Percentiles rank a stretch among this genome's conserved stretches.
Conservation (phyloP, 2,113 vertebrate genomes). For the Craseonycteris thonglongyai region DNA sequence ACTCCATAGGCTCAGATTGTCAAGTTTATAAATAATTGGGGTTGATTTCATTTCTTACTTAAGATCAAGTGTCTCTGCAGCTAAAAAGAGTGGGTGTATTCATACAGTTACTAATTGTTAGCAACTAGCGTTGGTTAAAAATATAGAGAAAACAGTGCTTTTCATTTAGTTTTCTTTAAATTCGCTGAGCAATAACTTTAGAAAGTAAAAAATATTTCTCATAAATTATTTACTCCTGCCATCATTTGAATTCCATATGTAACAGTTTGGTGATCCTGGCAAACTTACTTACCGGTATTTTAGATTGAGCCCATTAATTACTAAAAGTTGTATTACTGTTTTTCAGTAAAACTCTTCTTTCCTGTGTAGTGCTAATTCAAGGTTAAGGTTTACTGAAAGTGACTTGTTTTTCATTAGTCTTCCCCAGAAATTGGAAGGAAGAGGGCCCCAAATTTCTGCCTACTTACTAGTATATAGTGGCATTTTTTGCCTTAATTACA, state of each 20-base stretch:
- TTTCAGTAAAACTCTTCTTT: background rate
- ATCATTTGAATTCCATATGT: background rate
- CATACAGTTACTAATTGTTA: constrained; percentile 1
- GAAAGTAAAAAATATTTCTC: background rate
- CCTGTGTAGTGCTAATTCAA: background rate
- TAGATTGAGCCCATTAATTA: background rate
- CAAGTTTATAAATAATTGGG: background rate
- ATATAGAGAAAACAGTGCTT: background rate
- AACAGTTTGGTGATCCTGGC: background rate
- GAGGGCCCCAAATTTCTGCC: background rate
- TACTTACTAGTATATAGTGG: background rate
- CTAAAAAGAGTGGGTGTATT: constrained; percentile 15
- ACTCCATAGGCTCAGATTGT: background rate
- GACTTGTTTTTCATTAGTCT: background rate
- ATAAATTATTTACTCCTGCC: background rate
- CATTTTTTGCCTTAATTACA: background rate
- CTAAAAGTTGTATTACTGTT: background rate
- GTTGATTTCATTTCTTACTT: background rate
- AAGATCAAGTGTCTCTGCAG: background rate
- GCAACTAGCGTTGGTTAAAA: background rate
- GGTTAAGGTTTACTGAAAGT: background rate
- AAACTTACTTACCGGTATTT: background rate
- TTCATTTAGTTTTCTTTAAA: background rate
- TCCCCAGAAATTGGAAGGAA: background rate
- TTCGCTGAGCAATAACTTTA: background rate